Evolutionary conservation across 1,140 invertebrate genomes (phyloP).

Genomic region (Scaptomyza graminum): DNA sequence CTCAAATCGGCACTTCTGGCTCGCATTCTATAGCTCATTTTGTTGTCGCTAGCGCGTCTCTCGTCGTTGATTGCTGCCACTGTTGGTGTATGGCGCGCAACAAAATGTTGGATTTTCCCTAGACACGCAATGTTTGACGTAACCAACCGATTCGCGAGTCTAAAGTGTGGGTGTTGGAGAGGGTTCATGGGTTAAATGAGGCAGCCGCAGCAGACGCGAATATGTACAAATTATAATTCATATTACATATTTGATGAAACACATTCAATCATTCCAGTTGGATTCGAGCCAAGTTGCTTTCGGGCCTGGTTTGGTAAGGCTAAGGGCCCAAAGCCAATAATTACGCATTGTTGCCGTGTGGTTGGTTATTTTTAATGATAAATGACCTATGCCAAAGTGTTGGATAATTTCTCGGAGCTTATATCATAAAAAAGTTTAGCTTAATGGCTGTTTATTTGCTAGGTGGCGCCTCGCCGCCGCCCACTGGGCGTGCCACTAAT

Average conservation of each 20-base stretch:
- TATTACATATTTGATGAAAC: conserved; percentile 82
- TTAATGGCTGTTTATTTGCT: conserved; percentile 62
- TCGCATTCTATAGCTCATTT: conserved; percentile 72
- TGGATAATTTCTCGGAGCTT: conserved; percentile 72
- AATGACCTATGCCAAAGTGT: conserved; percentile 75
- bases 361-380: conserved; percentile 80
- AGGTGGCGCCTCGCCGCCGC: conserved; percentile 26
- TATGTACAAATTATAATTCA: conserved; percentile 81
- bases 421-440: conserved; percentile 56
- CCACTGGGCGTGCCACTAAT: conserved; percentile 57
- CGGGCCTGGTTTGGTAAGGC: neutral
- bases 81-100: conserved; percentile 49
- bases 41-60: conserved; percentile 41
- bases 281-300: neutral
- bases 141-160: conserved; percentile 18
- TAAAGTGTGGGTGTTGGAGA: neutral
- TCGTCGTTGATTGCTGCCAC: conserved; percentile 47
- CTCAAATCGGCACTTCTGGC: conserved; percentile 78
- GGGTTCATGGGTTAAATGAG: neutral
- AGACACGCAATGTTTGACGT: conserved; percentile 68
- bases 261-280: conserved; percentile 74
- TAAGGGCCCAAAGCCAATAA: conserved; percentile 59
- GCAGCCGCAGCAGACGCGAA: conserved; percentile 30
- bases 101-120: conserved; percentile 76
- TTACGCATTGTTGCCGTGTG: conserved; percentile 72